Evolutionary conservation across 2,113 vertebrate genomes (phyloP), one percentile per base, ranked within the genome.

Genomic region (Glaucidium brasilianum): DNA sequence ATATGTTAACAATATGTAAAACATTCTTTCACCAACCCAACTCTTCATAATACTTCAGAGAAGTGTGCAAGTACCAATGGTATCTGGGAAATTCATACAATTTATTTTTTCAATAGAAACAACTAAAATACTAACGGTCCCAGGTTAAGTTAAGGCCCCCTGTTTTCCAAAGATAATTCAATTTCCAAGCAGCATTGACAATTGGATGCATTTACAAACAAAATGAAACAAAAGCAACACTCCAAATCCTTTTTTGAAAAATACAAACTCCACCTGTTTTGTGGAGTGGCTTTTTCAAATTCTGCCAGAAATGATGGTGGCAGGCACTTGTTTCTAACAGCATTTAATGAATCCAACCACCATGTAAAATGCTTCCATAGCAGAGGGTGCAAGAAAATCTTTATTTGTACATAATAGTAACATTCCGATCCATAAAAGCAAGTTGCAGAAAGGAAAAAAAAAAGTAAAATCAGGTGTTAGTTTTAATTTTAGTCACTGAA

Each of bases 1-100:
- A 96, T 96, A 98, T 95, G 97, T 95, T 96, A 97, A 97, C 86
- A 96, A 92, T 96, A 96, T 96, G 90, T 94, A 96, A 97, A 98
- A 98, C 95, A 97, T 97, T 97, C 85, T 95, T 95, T 82, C 74
- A 96, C 77, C 86, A 96, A 97, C 93, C 83, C 75, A 96, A 94
- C 80, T 88, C 71, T 95, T 96, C 86, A 89, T 95, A 96, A 92
- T 96, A 97, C 94, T 97, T 97, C 90, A 79, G 85, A 93, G 85
- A 97, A 94, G 84, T 81, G 94, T 97, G 94, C 97, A 97, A 95
- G 85, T 95, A 97, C 91, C 88, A 96, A 96, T 75, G 88, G 83
- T 71, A 92, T 97, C 89, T 97, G 89, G 97, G 96, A 98, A 97
- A 96, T 68, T 56, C 37, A 94, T 91, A 91, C 72, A 96, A 86